Conservation (phyloP, 2,888 invertebrate species). For the Eulithis testata region DNA sequence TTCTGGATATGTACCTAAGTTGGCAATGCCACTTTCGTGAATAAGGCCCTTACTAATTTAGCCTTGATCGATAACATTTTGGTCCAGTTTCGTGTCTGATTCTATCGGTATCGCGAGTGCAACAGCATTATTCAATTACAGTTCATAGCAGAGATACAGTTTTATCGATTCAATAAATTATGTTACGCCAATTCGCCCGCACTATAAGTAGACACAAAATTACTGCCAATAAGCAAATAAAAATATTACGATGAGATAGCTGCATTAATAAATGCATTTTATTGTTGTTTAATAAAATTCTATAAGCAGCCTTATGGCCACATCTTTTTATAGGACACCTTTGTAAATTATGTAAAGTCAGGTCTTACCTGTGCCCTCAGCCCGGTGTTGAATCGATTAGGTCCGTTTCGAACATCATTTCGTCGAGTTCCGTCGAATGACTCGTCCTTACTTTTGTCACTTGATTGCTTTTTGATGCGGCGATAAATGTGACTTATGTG, state of each 20-base stretch:
- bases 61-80: conserved; percentile 39
- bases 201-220: conserved; percentile 36
- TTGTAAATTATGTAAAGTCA: conserved; percentile 63
- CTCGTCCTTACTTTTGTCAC: conserved; percentile 75
- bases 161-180: conserved; percentile 40
- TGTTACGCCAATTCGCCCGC: conserved; percentile 34
- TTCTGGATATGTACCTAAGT: conserved; percentile 1
- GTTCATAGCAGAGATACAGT: conserved; percentile 37
- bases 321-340: conserved; percentile 60
- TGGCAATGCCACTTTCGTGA: conserved; percentile 11
- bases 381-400: conserved; percentile 69
- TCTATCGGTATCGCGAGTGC: conserved; percentile 36
- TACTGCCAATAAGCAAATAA: conserved; percentile 44
- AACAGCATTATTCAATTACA: conserved; percentile 45
- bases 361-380: conserved; percentile 58
- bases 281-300: conserved; percentile 54
- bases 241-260: conserved; percentile 36
- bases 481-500: conserved; percentile 83
- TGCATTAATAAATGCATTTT: conserved; percentile 51
- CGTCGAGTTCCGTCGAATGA: conserved; percentile 64
- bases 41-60: conserved; percentile 28
- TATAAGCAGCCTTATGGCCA: conserved; percentile 49
- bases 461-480: conserved; percentile 83
- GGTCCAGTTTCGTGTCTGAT: conserved; percentile 40
- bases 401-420: conserved; percentile 66